These are phyloP conservation scores for Zonotrichia leucophrys DNA, from an alignment of 2,113 vertebrate species.

Conservation along the genomic window DNA sequence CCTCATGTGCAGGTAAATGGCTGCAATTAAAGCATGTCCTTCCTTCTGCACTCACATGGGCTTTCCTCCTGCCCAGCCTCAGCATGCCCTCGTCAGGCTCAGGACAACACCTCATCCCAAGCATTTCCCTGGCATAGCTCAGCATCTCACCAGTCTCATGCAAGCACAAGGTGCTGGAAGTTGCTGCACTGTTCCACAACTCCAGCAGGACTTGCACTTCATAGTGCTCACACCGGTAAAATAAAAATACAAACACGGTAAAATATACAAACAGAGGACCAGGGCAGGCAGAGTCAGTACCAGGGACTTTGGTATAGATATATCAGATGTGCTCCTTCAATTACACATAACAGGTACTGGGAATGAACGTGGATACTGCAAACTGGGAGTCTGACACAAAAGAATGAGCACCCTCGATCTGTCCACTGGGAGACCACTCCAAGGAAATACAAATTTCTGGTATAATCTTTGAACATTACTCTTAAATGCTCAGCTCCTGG, in stretches of 20 bases:
- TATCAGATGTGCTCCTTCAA: not conserved
- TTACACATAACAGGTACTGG: not conserved
- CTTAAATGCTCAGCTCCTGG: not conserved
- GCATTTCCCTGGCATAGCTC: not conserved
- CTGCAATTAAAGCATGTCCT: not conserved
- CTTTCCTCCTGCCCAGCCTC: not conserved
- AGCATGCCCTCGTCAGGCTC: not conserved
- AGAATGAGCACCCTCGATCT: not conserved
- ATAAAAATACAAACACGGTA: not conserved
- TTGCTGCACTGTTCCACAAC: not conserved
- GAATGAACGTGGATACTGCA: rapidly evolving
- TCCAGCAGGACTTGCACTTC: not conserved
- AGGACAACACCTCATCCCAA: not conserved
- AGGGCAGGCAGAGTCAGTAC: not conserved
- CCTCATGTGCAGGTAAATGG: not conserved
- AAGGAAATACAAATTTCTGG: not conserved
- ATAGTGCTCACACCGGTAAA: not conserved
- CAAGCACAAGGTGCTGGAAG: not conserved
- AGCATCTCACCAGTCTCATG: not conserved
- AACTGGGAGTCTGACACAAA: not conserved
- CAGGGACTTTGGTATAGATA: rapidly evolving
- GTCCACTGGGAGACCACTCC: not conserved
- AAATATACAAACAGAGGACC: not conserved
- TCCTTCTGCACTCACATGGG: not conserved
- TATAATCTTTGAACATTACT: not conserved